Conservation (phyloP, 2,888 invertebrate genomes). For the Chesias legatella region DNA sequence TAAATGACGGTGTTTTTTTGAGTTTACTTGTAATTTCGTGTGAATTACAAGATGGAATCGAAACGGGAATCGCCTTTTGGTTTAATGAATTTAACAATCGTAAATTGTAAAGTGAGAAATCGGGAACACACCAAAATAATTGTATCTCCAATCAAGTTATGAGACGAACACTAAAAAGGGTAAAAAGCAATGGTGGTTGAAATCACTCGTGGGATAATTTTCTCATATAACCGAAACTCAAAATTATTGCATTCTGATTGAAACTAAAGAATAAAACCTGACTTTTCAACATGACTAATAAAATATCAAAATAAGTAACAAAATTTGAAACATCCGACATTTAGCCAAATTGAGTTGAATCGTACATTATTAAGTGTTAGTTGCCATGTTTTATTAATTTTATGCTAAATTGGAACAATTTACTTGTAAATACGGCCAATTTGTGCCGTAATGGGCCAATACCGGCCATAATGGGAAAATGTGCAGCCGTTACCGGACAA, state of each 20-base stretch:
- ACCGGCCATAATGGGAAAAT: constrained; percentile 17
- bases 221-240: too few relatives aligned
- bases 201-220: too few relatives aligned
- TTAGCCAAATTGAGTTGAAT: constrained; percentile 6
- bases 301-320: too few relatives aligned
- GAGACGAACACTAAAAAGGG: neutral
- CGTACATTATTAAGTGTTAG: constrained; percentile 33
- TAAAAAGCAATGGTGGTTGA: too few relatives aligned
- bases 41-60: constrained; percentile 26
- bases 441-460: constrained; percentile 27
- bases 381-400: constrained; percentile 37
- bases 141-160: neutral
- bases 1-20: constrained; percentile 30
- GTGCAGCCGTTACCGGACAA: constrained; percentile 18
- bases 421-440: constrained; percentile 36
- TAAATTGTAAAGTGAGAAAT: too few relatives aligned
- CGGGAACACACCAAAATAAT: neutral
- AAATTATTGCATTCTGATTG: too few relatives aligned
- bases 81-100: too few relatives aligned
- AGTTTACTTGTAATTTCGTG: constrained; percentile 31
- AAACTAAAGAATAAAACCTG: too few relatives aligned
- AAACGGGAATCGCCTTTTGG: constrained; percentile 9
- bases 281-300: too few relatives aligned
- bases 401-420: constrained; percentile 36
- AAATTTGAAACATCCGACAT: neutral